Percentiles rank a stretch among this genome's conserved stretches.
These are phyloP conservation scores for Nemotelus pantherinus DNA, from an alignment of 2,888 invertebrate genomes.

Conservation along the genomic window DNA sequence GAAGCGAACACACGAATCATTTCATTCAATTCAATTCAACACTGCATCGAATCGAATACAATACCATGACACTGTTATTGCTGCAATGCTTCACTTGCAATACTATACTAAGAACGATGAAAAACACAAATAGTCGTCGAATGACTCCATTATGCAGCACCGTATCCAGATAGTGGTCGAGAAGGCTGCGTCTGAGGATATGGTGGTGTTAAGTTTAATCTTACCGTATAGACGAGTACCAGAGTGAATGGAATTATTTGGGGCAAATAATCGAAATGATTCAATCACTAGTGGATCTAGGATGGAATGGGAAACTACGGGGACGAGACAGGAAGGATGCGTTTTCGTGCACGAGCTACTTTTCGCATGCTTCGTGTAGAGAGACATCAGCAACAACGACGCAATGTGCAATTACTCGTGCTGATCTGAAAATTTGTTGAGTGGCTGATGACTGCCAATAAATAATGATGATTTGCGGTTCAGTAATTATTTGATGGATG, in stretches of 20 bases:
- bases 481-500: slow-evolving; percentile 27
- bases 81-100: slow-evolving; percentile 37
- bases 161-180: too few relatives aligned
- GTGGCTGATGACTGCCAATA: slow-evolving; percentile 35
- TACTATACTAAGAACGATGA: background rate
- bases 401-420: background rate
- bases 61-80: slow-evolving; percentile 30
- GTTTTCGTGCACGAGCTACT: too few relatives aligned
- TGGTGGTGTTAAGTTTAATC: too few relatives aligned
- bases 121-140: too few relatives aligned
- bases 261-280: slow-evolving; percentile 41
- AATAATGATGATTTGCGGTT: slow-evolving; percentile 38
- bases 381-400: too few relatives aligned
- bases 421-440: background rate
- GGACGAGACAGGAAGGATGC: too few relatives aligned
- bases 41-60: background rate
- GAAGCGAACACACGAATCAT: too few relatives aligned
- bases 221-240: too few relatives aligned
- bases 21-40: too few relatives aligned
- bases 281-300: slow-evolving; percentile 23
- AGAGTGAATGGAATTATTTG: slow-evolving; percentile 27
- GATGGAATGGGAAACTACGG: background rate
- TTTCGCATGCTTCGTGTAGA: too few relatives aligned
- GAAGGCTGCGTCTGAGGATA: too few relatives aligned
- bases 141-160: too few relatives aligned